A percentile compares a stretch with the other conserved stretches of the same genome.
Evolutionary conservation across 2,113 vertebrate species (phyloP).

Genomic region (Vidua macroura): DNA sequence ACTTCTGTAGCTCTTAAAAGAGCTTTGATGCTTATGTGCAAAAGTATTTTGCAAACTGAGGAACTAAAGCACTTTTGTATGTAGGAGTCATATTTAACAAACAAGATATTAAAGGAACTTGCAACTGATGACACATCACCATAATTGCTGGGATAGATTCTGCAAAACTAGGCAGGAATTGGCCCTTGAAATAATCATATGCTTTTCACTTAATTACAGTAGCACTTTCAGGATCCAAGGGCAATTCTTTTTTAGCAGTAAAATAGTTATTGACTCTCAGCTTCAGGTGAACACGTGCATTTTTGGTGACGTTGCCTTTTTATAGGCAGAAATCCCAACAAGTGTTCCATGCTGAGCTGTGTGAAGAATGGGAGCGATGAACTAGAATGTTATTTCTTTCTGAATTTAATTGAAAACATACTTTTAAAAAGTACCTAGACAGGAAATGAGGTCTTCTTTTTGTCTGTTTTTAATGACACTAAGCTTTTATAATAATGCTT

Average conservation of each 20-base stretch:
- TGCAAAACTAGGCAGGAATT: conserved; percentile 3
- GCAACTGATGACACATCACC: conserved; percentile 52
- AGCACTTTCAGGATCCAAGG: neutral
- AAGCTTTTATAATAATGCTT: neutral
- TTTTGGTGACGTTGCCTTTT: neutral
- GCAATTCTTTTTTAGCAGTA: neutral
- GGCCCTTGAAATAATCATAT: conserved; percentile 19
- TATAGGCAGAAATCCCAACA: neutral
- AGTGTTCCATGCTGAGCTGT: neutral
- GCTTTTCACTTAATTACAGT: conserved; percentile 47
- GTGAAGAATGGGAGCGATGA: neutral
- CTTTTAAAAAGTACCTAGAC: neutral
- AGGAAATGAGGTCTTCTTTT: neutral
- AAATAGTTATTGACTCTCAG: neutral
- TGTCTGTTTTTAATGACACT: neutral
- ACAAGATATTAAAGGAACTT: conserved; percentile 66
- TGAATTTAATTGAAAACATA: neutral
- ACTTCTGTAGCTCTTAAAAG: conserved; percentile 51
- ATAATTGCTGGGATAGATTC: conserved; percentile 39
- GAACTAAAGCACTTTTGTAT: conserved; percentile 54
- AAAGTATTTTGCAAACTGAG: conserved; percentile 67
- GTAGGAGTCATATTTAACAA: conserved; percentile 62
- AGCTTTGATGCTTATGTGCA: conserved; percentile 57
- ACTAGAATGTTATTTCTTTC: neutral
- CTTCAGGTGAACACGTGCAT: neutral